Percentiles rank a stretch among this genome's conserved stretches.
These are phyloP conservation scores for Struthidea cinerea DNA, from an alignment of 2,113 vertebrate genomes.

Conservation along the genomic window DNA sequence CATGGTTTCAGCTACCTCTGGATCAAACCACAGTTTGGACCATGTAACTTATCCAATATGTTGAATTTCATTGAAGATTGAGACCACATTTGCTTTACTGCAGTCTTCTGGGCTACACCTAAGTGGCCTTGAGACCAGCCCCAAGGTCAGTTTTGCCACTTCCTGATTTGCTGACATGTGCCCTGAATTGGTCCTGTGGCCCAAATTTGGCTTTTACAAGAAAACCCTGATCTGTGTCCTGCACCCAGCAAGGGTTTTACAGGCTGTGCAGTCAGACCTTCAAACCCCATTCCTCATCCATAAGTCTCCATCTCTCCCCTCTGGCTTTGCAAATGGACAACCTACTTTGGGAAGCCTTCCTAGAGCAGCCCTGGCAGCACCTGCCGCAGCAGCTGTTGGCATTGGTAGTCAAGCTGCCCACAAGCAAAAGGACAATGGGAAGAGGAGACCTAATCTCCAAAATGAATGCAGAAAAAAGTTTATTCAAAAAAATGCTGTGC, in stretches of 20 bases:
- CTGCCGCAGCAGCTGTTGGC: neutral
- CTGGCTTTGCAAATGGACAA: rapidly evolving
- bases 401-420: neutral
- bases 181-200: neutral
- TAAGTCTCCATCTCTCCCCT: neutral
- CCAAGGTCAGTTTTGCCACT: neutral
- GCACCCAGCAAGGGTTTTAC: neutral
- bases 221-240: neutral
- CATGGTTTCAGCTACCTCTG: neutral
- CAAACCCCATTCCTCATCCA: neutral
- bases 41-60: neutral
- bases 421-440: neutral
- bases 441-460: neutral
- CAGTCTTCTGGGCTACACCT: neutral
- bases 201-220: neutral
- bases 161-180: neutral
- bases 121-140: neutral
- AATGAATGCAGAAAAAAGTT: neutral
- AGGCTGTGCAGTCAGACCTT: neutral
- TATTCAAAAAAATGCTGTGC: neutral
- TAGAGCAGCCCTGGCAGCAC: neutral
- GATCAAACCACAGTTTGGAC: neutral
- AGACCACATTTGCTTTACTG: neutral
- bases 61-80: neutral
- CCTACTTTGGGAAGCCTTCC: neutral